Evolutionary conservation across 1,140 invertebrate genomes (phyloP), one percentile per base, ranked within the genome.

Genomic region (Lepidotrigona ventralis): DNA sequence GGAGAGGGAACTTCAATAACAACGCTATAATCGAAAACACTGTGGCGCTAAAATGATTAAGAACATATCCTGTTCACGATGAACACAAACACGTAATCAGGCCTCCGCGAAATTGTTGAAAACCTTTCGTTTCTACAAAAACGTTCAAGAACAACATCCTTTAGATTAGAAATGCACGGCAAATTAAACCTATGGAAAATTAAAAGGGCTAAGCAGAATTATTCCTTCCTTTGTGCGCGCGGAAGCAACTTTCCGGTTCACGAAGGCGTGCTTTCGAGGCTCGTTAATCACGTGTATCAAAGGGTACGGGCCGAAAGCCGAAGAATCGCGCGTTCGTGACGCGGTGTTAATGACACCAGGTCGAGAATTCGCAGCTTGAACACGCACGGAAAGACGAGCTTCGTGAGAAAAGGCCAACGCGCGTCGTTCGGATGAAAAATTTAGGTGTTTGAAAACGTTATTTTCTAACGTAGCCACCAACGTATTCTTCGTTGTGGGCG

Each of bases 311-410:
- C 64, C 26, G 21, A 70, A 79, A 56, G 68, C n/a, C 69, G 46
- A 80, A 73, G 58, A 60, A 56, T 66, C 26, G 54, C 75, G 56
- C 51, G 83, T 77, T 68, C 84, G 84, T 85, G 84, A 85, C 84
- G 69, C 39, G 51, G 84, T 83, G 84, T 85, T 85, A 85, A 85
- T 85, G 63, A 83, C 63, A 72, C 21, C 39, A 46, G 14, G 70
- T 8, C 15, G 23, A 69, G 33, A 83, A 51, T 46, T 74, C 23
- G 46, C 69, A 73, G 46, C 84, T 83, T 85, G 84, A 85, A 85
- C 84, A 85, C 84, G 84, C 84, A 74, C 84, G 66, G 81, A 46
- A 17, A 39, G 73, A 26, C 33, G n/a, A 26, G n/a, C 68, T 74
- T 66, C 84, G 1, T 29, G 11, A 53, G 56, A 79, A 51, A 29